Evolutionary conservation across 2,113 vertebrate genomes (phyloP), one percentile per base, ranked within the genome.

Genomic region (Dissostichus mawsoni): DNA sequence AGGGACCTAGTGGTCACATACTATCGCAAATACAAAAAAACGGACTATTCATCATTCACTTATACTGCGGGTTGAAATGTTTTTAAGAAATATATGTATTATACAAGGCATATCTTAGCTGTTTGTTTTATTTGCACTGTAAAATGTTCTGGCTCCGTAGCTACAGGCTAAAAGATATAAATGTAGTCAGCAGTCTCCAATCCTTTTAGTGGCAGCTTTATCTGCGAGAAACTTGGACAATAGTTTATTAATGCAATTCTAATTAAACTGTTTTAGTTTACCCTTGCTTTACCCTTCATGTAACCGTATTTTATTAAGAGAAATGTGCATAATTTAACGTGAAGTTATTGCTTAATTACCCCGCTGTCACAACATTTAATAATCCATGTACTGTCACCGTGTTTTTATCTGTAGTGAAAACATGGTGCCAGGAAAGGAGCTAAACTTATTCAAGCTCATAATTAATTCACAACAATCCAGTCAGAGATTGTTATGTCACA

Each of bases 391-490:
- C 75, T 66, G 52, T 50, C 50, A 55, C 16, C 1, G 17, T 11
- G 33, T 62, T 65, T 53, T 56, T 29, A 72, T 72, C 71, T 67
- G 57, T 5, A 45, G 50, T 71, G 61, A 45, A 51, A 67, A 58
- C 9, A 25, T 1, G 17, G 11, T 62, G 55, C 59, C 48, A 59
- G 50, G 41, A 74, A 41, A 63, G 41, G 25, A 71, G 51, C 20
- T 61, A 1, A 82, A 83, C n/a, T 20, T 74, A 66, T 69, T 84
- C 45, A 59, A 3, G 17, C 57, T 76, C 48, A 79, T 82, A 70
- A 85, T 85, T 78, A 70, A 87, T 85, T 83, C 59, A 62, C 13
- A 74, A 44, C 41, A 14, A 29, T 70, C 57, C 11, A 76, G 41
- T 59, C 63, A 9, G 52, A 81, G 36, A 41, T 66, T 52, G 11